Evolutionary conservation across 2,113 vertebrate genomes (phyloP), one percentile per base, ranked within the genome.

Genomic region (Neofelis nebulosa): DNA sequence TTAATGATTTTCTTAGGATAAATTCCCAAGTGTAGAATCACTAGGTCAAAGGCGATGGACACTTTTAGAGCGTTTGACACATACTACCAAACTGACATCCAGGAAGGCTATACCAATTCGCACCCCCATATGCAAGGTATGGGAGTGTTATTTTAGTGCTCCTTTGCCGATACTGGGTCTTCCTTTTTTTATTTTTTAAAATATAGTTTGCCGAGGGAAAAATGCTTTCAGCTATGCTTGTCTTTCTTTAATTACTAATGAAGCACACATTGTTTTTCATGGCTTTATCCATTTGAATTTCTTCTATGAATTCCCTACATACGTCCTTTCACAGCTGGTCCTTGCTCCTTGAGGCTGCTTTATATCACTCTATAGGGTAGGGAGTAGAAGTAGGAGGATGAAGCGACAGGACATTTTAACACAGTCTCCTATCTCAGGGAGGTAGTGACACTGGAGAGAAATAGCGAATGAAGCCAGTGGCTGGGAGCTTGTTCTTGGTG

Each of bases 201-300:
- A 78, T 78, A 80, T 27, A 84, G 48, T 61, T 57, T 76, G 79
- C 69, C 65, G 63, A 69, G 29, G 61, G 33, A 33, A 96, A 97
- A 93, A 83, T 36, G 38, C 55, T 89, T 95, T 45, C 45, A 81
- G 23, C 15, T 16, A 14, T 81, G 76, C 82, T 69, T 88, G 69
- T 41, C 29, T 82, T 92, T 89, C 50, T 96, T 93, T 80, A 96
- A 92, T 97, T 95, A 96, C 74, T 96, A 97, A 93, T 4, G 21
- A 97, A 76, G 29, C 52, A 86, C 45, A 65, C n/a, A 15, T 18
- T 86, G 83, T 71, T 79, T 45, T 63, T 13, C 87, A 93, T 74
- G 45, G 36, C 78, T 96, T 92, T 83, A 94, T 19, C 65, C 45
- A 79, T 86, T 48, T 68, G 55, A 61, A 66, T 91, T 95, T 95